Evolutionary conservation across 30 jellyfish, hydroid and myxozoan species (phyloP).

Genomic region (Clytia hemisphaerica): DNA sequence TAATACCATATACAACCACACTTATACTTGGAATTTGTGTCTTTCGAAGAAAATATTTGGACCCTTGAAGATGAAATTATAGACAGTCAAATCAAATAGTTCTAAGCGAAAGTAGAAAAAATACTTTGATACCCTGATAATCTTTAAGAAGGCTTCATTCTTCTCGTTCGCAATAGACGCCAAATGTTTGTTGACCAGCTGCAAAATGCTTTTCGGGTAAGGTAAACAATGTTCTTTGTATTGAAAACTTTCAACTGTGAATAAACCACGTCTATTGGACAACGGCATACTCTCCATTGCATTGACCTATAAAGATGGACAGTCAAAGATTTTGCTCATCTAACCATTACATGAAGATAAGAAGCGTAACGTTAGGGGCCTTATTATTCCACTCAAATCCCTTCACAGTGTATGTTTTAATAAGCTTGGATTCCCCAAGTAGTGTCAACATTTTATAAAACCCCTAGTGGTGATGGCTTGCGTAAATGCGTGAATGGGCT

Average conservation of each 20-base stretch:
- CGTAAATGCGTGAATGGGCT: too few species aligned
- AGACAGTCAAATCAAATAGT: neutral
- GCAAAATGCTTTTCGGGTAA: conserved; percentile 44
- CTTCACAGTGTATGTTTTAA: too few species aligned
- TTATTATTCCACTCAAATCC: too few species aligned
- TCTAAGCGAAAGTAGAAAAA: neutral
- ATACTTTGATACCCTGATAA: conserved; percentile 45
- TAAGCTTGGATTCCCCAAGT: too few species aligned
- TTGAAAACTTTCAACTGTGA: conserved; percentile 36
- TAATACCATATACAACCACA: too few species aligned
- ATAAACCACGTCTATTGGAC: conserved; percentile 35
- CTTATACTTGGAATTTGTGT: too few species aligned
- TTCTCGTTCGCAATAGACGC: conserved; percentile 57
- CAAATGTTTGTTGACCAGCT: conserved; percentile 34
- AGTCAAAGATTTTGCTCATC: neutral
- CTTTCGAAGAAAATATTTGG: too few species aligned
- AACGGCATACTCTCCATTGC: conserved; percentile 45
- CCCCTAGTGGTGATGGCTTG: too few species aligned
- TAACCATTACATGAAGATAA: neutral
- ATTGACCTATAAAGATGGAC: conserved; percentile 38
- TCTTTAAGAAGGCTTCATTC: conserved; percentile 58
- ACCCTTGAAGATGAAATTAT: neutral
- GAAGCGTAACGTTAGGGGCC: too few species aligned
- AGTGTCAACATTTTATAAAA: too few species aligned
- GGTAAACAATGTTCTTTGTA: conserved; percentile 64